Base-by-base conservation (phyloP, 2,113 vertebrate species). In the Cavia aperea region DNA sequence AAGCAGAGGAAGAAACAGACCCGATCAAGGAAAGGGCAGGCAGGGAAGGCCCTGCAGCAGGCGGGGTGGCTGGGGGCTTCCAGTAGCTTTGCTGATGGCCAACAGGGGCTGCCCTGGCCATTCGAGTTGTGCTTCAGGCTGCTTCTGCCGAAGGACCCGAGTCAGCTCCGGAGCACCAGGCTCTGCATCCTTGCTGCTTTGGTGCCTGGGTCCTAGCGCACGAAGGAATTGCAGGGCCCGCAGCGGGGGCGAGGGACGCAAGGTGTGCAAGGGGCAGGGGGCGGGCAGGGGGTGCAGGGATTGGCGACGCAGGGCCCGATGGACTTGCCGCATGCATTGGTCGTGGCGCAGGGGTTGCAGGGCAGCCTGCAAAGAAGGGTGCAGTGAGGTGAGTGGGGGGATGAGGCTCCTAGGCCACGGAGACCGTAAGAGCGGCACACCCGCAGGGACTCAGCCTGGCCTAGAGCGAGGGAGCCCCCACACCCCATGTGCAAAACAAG, bases 341-440 rank as follows among this genome's bases (percentile, higher is more conserved):
- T 96, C 1, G 96, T 96, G 58, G 95, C 85, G 0, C 96, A 96
- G 60, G 96, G 96, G 63, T 96, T 95, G 68, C 93, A 89, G 58
- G 97, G 96, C 75, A 96, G 73, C 88, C 97, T 97, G 62, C 54
- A 87, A 84, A 91, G 14, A 88, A 79, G 7, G 36, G 31, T 24
- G 7, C 10, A 5, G 16, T 39, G 39, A 51, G 21, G 23, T 92
- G 82, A 95, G 79, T 26, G 10, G 24, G 39, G 49, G 51, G 33
- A 46, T 2, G 26, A 0, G 36, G 36, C 54, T 43, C 43, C 33
- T 1, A 31, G 12, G 46, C 16, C 51, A 90, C 54, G 56, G 46
- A 66, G 23, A 75, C 66, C 54, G 46, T 21, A 46, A 36, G 66
- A 58, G 29, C 18, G 31, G 31, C 79, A 54, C 2, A 8, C 33